Percentiles rank a stretch among this genome's conserved stretches.
Conservation (phyloP, 2,113 vertebrate genomes). For the Sigmodon hispidus region DNA sequence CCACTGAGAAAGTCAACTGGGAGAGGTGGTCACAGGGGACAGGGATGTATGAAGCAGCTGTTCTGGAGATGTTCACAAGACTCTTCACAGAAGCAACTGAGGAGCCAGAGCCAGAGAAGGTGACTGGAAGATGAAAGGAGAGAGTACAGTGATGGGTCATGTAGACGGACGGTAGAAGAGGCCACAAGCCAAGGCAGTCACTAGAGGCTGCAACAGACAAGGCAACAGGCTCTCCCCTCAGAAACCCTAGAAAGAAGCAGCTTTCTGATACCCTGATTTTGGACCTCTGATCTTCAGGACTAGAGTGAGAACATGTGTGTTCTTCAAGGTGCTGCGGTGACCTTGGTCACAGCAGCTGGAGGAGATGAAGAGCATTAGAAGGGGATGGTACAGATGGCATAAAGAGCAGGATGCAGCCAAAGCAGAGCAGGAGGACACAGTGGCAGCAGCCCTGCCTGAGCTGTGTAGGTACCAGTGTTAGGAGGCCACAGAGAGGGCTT, state of each 20-base stretch:
- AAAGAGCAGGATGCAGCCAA: background rate
- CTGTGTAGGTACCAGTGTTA: background rate
- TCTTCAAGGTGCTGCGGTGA: background rate
- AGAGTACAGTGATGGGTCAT: background rate
- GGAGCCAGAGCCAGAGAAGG: background rate
- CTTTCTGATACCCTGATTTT: background rate
- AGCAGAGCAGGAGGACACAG: rapidly evolving
- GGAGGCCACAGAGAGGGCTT: background rate
- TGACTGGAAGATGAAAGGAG: background rate
- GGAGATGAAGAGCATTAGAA: background rate
- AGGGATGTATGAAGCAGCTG: background rate
- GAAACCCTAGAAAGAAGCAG: background rate
- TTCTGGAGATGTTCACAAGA: background rate
- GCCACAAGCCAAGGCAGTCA: background rate
- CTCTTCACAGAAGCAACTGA: background rate
- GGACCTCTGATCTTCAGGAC: background rate
- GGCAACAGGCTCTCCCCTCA: background rate
- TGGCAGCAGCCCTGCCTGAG: background rate
- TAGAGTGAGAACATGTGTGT: background rate
- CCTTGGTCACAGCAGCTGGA: background rate
- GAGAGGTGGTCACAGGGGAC: background rate
- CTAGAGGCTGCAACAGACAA: background rate
- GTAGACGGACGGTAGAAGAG: background rate
- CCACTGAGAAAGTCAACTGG: background rate
- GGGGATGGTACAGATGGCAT: background rate